These are phyloP conservation scores for Hymenochirus boettgeri DNA, from an alignment of 2,113 vertebrate species.

Conservation along the genomic window DNA sequence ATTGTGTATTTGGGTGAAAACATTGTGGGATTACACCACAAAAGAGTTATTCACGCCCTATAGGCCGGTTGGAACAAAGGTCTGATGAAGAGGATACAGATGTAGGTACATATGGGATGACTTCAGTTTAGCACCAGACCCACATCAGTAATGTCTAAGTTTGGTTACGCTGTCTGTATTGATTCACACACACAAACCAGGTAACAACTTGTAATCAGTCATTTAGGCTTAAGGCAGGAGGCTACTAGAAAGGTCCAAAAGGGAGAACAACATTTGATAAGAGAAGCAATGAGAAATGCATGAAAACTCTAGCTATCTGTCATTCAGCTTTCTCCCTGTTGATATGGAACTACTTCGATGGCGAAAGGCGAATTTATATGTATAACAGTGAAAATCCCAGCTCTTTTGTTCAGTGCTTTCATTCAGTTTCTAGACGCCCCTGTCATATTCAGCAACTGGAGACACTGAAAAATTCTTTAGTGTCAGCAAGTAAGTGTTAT, in stretches of 20 bases:
- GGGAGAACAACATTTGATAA: not conserved
- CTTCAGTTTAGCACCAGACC: no score
- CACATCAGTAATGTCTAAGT: no score
- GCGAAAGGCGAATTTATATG: slow-evolving; percentile 8
- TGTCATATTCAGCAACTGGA: slow-evolving; percentile 16
- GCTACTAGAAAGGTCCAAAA: not conserved
- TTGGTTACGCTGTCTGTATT: no score
- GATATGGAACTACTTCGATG: slow-evolving; percentile 20
- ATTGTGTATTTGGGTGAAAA: no score
- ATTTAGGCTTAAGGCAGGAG: not conserved
- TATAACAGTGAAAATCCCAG: slow-evolving; percentile 8
- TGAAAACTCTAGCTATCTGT: slow-evolving; percentile 1
- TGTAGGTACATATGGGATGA: no score
- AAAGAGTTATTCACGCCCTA: no score
- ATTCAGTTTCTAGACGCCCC: not conserved
- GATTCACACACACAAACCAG: no score
- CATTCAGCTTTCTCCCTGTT: not conserved
- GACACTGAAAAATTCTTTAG: not conserved
- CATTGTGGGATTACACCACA: no score
- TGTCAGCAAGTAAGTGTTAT: not conserved
- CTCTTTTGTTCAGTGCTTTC: slow-evolving; percentile 6
- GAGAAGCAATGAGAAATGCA: slow-evolving; percentile 4
- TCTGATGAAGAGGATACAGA: no score
- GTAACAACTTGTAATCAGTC: not conserved
- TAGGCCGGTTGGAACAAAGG: no score